These are phyloP conservation scores for Andrena bicolor DNA, from an alignment of 2,888 invertebrate species.

Conservation along the genomic window DNA sequence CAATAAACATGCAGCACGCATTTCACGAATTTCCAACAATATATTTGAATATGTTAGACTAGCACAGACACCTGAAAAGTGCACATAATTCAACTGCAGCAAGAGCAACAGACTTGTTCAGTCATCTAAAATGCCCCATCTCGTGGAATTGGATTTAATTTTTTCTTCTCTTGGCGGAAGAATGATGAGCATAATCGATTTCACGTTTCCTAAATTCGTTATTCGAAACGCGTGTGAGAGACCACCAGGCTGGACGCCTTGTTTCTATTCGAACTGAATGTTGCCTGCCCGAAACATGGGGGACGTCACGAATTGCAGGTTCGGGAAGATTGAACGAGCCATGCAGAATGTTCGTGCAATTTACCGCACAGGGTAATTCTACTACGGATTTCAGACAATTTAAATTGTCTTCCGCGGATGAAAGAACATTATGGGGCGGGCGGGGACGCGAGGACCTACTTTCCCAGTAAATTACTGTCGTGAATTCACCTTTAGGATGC, in stretches of 20 bases:
- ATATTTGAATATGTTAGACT: too few relatives aligned
- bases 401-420: constrained; percentile 63
- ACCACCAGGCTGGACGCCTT: neutral
- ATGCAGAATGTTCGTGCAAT: constrained; percentile 54
- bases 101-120: too few relatives aligned
- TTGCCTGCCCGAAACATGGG: constrained; percentile 22
- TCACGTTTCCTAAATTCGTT: neutral
- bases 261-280: constrained; percentile 14
- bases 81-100: too few relatives aligned
- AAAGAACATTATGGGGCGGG: constrained; percentile 60
- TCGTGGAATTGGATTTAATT: constrained; percentile 8
- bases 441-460: constrained; percentile 42
- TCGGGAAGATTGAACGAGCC: constrained; percentile 48
- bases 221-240: constrained; percentile 21
- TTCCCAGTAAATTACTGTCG: constrained; percentile 59
- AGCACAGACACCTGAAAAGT: too few relatives aligned
- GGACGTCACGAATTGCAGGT: constrained; percentile 40
- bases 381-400: constrained; percentile 62
- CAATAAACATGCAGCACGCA: too few relatives aligned
- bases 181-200: neutral
- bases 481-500: constrained; percentile 62
- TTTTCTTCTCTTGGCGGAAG: constrained; percentile 2
- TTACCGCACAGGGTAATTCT: constrained; percentile 53
- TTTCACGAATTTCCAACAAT: too few relatives aligned
- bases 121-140: constrained; percentile 7